Base-by-base conservation (phyloP, 2,888 invertebrate genomes). In the Eretmocerus hayati region DNA sequence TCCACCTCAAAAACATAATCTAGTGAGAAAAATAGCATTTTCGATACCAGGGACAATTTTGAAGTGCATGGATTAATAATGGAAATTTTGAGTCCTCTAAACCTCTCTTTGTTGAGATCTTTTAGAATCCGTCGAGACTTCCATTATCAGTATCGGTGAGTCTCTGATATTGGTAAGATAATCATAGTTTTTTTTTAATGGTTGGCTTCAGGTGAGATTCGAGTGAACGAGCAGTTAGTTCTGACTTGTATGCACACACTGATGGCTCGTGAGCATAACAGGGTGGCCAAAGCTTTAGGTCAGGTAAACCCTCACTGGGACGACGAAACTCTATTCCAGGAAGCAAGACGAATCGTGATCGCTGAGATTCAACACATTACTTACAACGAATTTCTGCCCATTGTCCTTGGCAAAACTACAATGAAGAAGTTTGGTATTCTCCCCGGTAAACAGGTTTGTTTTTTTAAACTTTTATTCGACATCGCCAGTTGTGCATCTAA, bases 281-380 rank as follows among this genome's bases (percentile, higher is more conserved):
- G 90, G 50, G 73, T 90, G 1, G 92, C 93, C 1, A 80, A 78
- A 43, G 84, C 75, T 5, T 72, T 95, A 32, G 80, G 84, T 0
- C 80, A 80, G 42, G 80, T 93, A 5, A 93, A 94, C 73, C 90
- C 90, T 0, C 90, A 90, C 67, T 93, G 92, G 93, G 89, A 91
- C 63, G 93, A 93, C 62, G 93, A 93, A 73, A 91, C 86, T 0
- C 72, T 92, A 1, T 93, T 85, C 77, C 92, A 92, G 67, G 91
- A 91, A 74, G 75, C 90, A 0, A 77, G 91, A 55, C 79, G 90
- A 44, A 88, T 92, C 61, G 85, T 84, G 58, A 85, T 91, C 46
- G 91, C 89, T 4, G 83, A 85, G 68, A 86, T 92, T 49, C 91
- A 92, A 66, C 91, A 92, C 64, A 84, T 92, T 50, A 91, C 90